Percentiles rank a stretch among this genome's conserved stretches.
Conservation (phyloP, 1,140 invertebrate species). For the Hesperophylax magnus region DNA sequence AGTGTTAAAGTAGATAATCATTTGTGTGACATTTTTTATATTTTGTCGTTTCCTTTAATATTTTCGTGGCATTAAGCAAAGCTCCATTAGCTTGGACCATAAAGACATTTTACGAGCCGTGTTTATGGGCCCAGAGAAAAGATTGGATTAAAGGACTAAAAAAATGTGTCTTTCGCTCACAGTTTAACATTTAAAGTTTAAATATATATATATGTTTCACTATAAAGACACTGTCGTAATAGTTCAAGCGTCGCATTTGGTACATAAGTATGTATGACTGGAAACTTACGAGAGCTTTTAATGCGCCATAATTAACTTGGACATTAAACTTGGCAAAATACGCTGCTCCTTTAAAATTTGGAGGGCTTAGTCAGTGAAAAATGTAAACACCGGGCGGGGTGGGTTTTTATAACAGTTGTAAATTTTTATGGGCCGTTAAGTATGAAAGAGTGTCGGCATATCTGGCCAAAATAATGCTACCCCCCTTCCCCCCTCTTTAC, state of each 20-base stretch:
- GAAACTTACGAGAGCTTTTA: slow-evolving; percentile 28
- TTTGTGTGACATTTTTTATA: slow-evolving; percentile 1
- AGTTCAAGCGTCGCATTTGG: slow-evolving; percentile 16
- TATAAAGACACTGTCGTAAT: neutral
- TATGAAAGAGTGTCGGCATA: slow-evolving; percentile 57
- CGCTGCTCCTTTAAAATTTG: slow-evolving; percentile 47
- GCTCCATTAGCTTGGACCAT: slow-evolving; percentile 18
- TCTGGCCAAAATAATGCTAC: slow-evolving; percentile 48
- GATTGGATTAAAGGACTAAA: slow-evolving; percentile 14
- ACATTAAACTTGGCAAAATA: slow-evolving; percentile 52
- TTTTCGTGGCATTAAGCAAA: slow-evolving; percentile 5
- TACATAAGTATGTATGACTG: neutral
- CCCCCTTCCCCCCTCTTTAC: neutral
- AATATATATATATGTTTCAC: neutral
- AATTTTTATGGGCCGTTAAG: slow-evolving; percentile 58
- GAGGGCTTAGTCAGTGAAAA: slow-evolving; percentile 48
- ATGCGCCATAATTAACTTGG: slow-evolving; percentile 54
- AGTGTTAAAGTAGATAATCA: neutral
- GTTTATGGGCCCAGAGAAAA: slow-evolving; percentile 9
- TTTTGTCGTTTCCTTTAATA: slow-evolving; percentile 1
- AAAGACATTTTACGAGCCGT: slow-evolving; percentile 2
- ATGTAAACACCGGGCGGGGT: slow-evolving; percentile 54
- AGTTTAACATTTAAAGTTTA: neutral
- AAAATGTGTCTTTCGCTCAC: neutral
- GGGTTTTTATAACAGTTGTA: slow-evolving; percentile 57